phyloP scores from a whole-genome alignment of 2,888 invertebrate species.

The Leptinotarsa rubiginosa region DNA sequence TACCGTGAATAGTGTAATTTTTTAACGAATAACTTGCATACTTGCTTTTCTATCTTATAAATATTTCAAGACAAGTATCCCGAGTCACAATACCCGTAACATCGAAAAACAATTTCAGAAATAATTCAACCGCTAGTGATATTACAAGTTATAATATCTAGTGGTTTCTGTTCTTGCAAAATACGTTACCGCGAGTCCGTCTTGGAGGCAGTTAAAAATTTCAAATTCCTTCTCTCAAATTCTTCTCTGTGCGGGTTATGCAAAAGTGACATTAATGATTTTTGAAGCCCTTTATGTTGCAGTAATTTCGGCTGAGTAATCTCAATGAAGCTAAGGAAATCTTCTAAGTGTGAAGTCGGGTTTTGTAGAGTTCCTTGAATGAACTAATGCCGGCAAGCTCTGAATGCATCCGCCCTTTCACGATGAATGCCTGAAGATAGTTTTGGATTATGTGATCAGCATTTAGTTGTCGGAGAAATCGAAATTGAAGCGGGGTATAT shows the following conservation, averaged over 20 bases:
- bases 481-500: not conserved
- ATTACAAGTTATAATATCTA: too few relatives aligned
- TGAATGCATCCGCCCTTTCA: not conserved
- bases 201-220: too few relatives aligned
- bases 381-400: conserved; percentile 13
- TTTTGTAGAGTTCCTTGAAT: conserved; percentile 17
- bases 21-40: too few relatives aligned
- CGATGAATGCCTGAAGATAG: not conserved
- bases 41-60: too few relatives aligned
- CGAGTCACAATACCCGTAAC: too few relatives aligned
- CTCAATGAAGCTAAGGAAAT: conserved; percentile 24
- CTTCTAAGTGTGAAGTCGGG: conserved; percentile 18
- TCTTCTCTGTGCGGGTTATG: not conserved
- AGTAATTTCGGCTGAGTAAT: conserved; percentile 15
- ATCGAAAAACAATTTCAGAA: too few relatives aligned
- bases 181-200: not conserved
- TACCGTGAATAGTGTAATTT: too few relatives aligned
- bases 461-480: not conserved
- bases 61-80: too few relatives aligned
- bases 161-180: not conserved
- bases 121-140: too few relatives aligned
- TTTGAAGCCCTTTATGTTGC: conserved; percentile 3
- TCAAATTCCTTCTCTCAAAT: too few relatives aligned
- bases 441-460: conserved; percentile 9
- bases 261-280: conserved; percentile 15